phyloP scores from a whole-genome alignment of 1,140 invertebrate species.

The Rhopalosiphum maidis region DNA sequence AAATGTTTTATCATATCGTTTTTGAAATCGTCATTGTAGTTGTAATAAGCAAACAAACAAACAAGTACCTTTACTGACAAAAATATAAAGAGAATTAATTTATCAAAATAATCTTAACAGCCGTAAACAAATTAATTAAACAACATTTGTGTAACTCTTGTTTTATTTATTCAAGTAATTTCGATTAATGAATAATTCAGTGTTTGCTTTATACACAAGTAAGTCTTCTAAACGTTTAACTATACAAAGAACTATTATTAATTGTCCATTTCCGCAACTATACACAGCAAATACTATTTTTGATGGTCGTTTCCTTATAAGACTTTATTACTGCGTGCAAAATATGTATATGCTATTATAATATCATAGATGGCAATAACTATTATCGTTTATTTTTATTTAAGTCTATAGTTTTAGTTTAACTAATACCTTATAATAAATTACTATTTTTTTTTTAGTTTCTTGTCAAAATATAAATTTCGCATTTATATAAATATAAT shows the following conservation, averaged over 20 bases:
- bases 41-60: neutral
- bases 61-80: neutral
- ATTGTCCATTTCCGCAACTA: neutral
- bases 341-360: neutral
- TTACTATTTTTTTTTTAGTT: too few relatives aligned
- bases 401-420: neutral
- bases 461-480: too few relatives aligned
- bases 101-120: conserved; percentile 11
- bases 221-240: neutral
- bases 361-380: neutral
- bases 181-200: neutral
- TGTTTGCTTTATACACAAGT: neutral
- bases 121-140: neutral
- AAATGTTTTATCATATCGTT: neutral
- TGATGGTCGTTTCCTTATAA: neutral
- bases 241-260: neutral
- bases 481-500: too few relatives aligned
- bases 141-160: neutral
- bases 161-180: conserved; percentile 17
- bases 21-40: neutral
- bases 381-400: neutral
- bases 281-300: neutral
- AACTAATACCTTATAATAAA: too few relatives aligned
- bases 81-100: neutral
- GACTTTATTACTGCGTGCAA: neutral